A percentile compares a stretch with the other conserved stretches of the same genome.
phyloP scores from a whole-genome alignment of 2,888 invertebrate genomes.

The Caenorhabditis imperialis region DNA sequence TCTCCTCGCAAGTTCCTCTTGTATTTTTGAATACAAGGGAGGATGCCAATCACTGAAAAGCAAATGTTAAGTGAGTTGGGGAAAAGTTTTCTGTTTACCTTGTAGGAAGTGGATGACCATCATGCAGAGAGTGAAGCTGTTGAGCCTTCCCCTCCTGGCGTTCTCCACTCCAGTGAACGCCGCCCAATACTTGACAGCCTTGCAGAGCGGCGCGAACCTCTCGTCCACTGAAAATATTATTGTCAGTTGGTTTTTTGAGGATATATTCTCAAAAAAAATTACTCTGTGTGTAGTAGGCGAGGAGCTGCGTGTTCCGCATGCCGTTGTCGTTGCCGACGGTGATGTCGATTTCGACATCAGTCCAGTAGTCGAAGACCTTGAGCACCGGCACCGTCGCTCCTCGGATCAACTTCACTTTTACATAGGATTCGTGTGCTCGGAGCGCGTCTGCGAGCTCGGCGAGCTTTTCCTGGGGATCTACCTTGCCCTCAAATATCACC shows the following conservation, averaged over 20 bases:
- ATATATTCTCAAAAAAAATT: not conserved
- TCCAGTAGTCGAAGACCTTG: not conserved
- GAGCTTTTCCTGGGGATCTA: not conserved
- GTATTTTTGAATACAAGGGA: constrained; percentile 6
- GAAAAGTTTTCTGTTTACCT: no score
- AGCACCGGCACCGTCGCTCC: constrained; percentile 12
- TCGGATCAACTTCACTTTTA: constrained; percentile 1
- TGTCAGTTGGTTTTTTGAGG: not conserved
- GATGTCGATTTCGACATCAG: not conserved
- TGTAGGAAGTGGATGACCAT: constrained; percentile 12
- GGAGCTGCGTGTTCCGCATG: constrained; percentile 18
- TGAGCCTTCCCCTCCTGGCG: not conserved
- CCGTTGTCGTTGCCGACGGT: constrained; percentile 9
- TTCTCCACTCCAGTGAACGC: not conserved
- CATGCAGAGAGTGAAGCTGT: constrained; percentile 13
- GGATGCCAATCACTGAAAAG: not conserved
- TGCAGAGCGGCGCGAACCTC: constrained; percentile 8
- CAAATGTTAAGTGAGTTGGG: no score
- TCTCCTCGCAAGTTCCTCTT: constrained; percentile 7
- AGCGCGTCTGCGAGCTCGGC: not conserved
- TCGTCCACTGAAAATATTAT: constrained; percentile 8
- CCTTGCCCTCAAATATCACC: not conserved
- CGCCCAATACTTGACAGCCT: constrained; percentile 25
- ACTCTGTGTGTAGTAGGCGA: constrained; percentile 10
- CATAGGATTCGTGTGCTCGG: not conserved